Evolutionary conservation across 2,797 vertebrate species (phyloP).

Genomic region (Scolopax rusticola): DNA sequence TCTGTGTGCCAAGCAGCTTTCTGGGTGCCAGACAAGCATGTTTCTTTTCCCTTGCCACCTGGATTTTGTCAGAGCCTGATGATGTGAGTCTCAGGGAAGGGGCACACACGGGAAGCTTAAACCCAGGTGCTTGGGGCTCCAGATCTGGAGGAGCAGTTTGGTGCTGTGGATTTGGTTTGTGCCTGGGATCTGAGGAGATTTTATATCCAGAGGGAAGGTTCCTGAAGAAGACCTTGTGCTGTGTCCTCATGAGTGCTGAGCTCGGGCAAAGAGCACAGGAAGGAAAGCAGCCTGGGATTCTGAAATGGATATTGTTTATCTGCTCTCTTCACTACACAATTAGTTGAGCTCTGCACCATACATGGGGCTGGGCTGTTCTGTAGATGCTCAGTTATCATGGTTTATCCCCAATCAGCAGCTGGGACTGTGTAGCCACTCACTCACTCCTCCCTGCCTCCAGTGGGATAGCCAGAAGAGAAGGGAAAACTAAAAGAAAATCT

Average conservation of each 20-base stretch:
- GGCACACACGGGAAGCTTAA: accelerated
- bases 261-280: accelerated
- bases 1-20: neutral
- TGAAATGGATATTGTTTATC: neutral
- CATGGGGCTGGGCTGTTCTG: neutral
- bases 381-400: neutral
- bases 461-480: neutral
- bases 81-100: neutral
- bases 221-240: neutral
- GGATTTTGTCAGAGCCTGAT: neutral
- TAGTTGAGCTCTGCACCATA: accelerated
- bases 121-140: accelerated
- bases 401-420: neutral
- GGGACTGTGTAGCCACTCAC: neutral
- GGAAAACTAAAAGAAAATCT: neutral
- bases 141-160: accelerated
- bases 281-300: too few species aligned
- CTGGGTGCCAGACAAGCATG: neutral
- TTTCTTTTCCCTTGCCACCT: neutral
- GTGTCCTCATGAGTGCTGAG: accelerated
- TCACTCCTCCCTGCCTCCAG: neutral
- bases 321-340: accelerated
- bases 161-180: neutral
- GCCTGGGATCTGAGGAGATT: neutral
- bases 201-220: neutral